Base-by-base conservation (phyloP, 2,797 vertebrate genomes). In the Helicolenus hilgendorfi region DNA sequence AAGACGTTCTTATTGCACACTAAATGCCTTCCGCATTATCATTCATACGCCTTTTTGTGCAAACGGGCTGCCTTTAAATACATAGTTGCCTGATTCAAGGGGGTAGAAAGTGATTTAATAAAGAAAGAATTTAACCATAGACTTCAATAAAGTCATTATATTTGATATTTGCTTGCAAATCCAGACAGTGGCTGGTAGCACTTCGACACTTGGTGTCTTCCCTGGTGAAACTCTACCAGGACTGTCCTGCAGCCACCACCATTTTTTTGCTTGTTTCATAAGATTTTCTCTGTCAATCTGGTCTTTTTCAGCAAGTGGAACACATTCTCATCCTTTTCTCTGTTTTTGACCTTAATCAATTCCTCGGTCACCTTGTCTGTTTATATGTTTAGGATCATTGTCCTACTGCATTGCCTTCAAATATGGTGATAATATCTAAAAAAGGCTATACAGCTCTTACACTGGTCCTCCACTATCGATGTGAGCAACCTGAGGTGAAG, bases 131-230 rank as follows among this genome's bases (percentile, higher is more conserved):
- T 26, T 53, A 49, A 77, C 70, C 26, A 45, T 14, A 58, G 35
- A 58, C 35, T 58, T 67, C 1, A 26, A 4, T 49, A 45, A 45
- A 62, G 7, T 82, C 8, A 31, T 53, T 11, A 75, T 56, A 67
- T 62, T 59, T 45, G 31, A 76, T 36, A 69, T 81, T 13, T 72
- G n/a, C 1, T 36, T 69, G 11, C 22, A 81, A 71, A 70, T 70
- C 35, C 35, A 73, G 41, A 7, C 45, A 27, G 36, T 58, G 7
- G 9, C 20, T 1, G 24, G 13, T 74, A 68, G 15, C 26, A 38
- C 9, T 55, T 55, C 7, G 10, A 27, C 18, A 7, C 18, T 31
- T 9, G 5, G 26, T 58, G 11, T 31, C 65, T 60, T 60, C 27
- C 22, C 14, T 11, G 4, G 13, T 31, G 31, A 77, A 15, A 26